Conservation (phyloP, 2,888 invertebrate genomes). For the Mactromeris polynyma region DNA sequence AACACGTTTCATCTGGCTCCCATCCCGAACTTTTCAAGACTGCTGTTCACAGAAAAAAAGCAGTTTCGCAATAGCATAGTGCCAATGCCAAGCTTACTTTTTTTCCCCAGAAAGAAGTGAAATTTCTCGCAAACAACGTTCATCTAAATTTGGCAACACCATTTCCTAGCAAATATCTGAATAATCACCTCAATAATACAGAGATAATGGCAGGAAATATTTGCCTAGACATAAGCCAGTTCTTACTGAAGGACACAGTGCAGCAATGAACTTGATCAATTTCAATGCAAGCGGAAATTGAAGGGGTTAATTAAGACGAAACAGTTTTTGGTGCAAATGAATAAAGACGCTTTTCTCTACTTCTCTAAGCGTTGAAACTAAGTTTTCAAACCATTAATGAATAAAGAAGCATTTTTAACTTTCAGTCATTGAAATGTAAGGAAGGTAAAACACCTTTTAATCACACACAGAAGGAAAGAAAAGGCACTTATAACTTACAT, state of each 20-base stretch:
- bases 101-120: constrained; percentile 8
- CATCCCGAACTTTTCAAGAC: constrained; percentile 10
- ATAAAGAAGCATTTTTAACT: too few species aligned
- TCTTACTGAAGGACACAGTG: neutral
- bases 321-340: neutral
- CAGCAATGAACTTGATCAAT: neutral
- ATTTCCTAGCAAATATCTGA: neutral
- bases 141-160: constrained; percentile 13
- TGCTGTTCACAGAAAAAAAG: neutral
- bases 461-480: too few species aligned
- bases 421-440: too few species aligned
- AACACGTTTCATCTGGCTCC: neutral
- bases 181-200: neutral
- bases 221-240: neutral
- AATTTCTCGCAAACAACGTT: neutral
- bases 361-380: neutral
- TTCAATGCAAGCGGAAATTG: neutral
- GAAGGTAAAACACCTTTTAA: too few species aligned
- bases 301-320: neutral
- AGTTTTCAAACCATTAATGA: too few species aligned
- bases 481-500: too few species aligned
- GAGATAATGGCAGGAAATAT: neutral
- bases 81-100: neutral
- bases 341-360: neutral
- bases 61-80: neutral